phyloP scores from a whole-genome alignment of 1,140 invertebrate genomes.

The Drosophila kikkawai region DNA sequence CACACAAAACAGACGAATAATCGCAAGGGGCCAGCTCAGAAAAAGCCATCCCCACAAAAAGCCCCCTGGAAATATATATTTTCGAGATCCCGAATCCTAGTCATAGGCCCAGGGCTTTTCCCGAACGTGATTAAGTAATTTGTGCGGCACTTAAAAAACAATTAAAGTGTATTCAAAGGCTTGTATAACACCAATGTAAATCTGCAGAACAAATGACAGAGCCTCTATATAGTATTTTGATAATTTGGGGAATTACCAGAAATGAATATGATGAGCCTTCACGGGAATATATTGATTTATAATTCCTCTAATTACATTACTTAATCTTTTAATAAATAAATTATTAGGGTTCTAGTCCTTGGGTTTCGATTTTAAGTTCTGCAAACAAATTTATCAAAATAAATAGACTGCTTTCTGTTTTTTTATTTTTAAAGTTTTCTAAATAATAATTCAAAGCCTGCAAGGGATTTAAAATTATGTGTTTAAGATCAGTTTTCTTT shows the following conservation, averaged over 20 bases:
- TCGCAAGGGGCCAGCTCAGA: constrained; percentile 52
- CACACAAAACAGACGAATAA: constrained; percentile 81
- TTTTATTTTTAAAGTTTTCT: too few species aligned
- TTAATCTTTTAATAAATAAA: not conserved
- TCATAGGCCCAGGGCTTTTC: constrained; percentile 18
- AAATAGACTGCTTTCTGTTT: too few species aligned
- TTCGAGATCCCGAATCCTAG: not conserved
- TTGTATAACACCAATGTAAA: constrained; percentile 9
- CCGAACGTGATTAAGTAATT: constrained; percentile 68
- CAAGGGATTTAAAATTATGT: too few species aligned
- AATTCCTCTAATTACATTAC: not conserved
- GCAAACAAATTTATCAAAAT: too few species aligned
- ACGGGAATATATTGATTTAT: not conserved
- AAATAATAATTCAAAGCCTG: too few species aligned
- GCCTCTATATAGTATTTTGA: not conserved
- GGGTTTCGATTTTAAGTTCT: too few species aligned
- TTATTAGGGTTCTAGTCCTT: not conserved
- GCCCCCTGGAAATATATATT: constrained; percentile 3
- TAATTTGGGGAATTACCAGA: not conserved
- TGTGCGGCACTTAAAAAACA: constrained; percentile 78
- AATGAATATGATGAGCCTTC: not conserved
- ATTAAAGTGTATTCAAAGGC: constrained; percentile 51
- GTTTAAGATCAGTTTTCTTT: not conserved
- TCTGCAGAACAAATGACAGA: constrained; percentile 1
- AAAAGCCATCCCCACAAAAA: constrained; percentile 14